A percentile compares a stretch with the other conserved stretches of the same genome.
phyloP scores from a whole-genome alignment of 2,888 invertebrate genomes.

The Leptodirus hochenwartii region DNA sequence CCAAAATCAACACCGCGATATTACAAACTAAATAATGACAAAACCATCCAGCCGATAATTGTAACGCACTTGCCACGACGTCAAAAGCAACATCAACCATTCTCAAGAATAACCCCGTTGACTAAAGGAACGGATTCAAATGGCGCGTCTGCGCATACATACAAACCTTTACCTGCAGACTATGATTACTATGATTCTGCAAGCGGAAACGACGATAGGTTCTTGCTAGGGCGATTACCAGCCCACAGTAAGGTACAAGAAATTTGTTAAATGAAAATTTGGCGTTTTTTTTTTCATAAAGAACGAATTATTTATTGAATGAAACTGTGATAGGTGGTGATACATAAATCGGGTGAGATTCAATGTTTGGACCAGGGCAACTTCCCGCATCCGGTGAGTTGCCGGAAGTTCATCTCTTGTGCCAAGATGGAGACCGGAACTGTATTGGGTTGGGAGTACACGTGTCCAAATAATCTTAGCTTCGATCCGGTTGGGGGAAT shows the following conservation, averaged over 20 bases:
- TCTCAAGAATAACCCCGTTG: too few species aligned
- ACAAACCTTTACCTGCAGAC: conserved; percentile 19
- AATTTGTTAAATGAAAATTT: too few species aligned
- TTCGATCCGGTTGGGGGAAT: conserved; percentile 83
- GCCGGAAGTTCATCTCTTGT: conserved; percentile 83
- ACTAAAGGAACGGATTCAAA: too few species aligned
- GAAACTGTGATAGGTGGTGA: conserved; percentile 24
- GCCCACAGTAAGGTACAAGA: conserved; percentile 42
- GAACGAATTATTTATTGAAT: too few species aligned
- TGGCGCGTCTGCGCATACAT: conserved; percentile 9
- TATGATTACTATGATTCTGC: conserved; percentile 48
- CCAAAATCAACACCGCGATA: too few species aligned
- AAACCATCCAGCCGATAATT: too few species aligned
- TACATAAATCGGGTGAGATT: conserved; percentile 52
- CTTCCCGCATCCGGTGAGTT: conserved; percentile 79
- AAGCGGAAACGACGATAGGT: conserved; percentile 38
- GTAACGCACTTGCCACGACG: too few species aligned
- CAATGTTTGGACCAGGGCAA: conserved; percentile 79
- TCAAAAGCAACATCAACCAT: too few species aligned
- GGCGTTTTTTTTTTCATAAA: conserved; percentile 16
- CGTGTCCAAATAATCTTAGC: conserved; percentile 68
- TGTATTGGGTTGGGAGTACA: conserved; percentile 73
- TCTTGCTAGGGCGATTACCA: conserved; percentile 33
- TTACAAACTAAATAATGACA: too few species aligned
- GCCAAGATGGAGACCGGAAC: conserved; percentile 63